phyloP scores from a whole-genome alignment of 2,113 vertebrate genomes.

The Erythrolamprus reginae region DNA sequence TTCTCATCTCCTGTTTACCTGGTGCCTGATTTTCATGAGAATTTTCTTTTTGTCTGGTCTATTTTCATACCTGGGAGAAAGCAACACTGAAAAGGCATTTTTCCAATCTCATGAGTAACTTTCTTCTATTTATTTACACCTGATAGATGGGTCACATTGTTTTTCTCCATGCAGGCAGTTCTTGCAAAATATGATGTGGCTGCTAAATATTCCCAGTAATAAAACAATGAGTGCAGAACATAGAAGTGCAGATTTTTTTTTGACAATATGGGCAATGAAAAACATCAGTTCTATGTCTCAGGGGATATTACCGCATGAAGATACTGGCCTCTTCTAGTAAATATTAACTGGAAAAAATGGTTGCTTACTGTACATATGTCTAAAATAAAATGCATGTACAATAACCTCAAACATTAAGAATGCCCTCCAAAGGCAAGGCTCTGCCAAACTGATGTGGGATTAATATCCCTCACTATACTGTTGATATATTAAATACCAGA shows the following conservation, averaged over 20 bases:
- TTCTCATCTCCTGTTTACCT: background rate
- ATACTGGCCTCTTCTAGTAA: background rate
- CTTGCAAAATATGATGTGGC: background rate
- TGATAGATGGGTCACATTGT: background rate
- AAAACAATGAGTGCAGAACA: constrained; percentile 4
- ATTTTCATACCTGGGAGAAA: background rate
- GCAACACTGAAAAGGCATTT: background rate
- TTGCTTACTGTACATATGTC: background rate
- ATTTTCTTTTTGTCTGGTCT: background rate
- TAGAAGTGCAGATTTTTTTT: background rate
- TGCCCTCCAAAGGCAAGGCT: constrained; percentile 42
- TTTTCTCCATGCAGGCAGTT: background rate
- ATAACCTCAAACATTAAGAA: constrained; percentile 45
- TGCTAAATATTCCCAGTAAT: background rate
- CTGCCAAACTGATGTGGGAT: constrained; percentile 50
- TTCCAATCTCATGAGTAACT: background rate
- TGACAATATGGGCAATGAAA: constrained; percentile 10
- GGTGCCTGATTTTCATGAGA: background rate
- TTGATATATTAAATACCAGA: constrained; percentile 56
- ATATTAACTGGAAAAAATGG: constrained; percentile 17
- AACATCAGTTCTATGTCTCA: background rate
- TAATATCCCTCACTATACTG: constrained; percentile 5
- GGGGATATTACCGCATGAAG: background rate
- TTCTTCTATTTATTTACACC: background rate
- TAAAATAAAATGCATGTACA: constrained; percentile 38